Conservation (phyloP, 2,113 vertebrate genomes). For the Xiphophorus maculatus region DNA sequence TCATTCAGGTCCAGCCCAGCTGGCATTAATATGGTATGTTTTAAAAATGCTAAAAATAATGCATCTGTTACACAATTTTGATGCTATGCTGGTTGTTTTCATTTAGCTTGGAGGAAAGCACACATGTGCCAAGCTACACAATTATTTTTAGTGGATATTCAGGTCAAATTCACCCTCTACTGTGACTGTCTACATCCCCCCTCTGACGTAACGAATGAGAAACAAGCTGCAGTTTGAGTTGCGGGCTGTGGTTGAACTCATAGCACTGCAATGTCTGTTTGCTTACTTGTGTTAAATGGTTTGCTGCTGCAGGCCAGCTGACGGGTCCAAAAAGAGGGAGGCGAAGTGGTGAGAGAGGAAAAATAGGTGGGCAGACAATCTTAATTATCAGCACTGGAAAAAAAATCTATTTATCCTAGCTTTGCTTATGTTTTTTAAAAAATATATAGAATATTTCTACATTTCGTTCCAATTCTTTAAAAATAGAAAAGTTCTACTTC, state of each 20-base stretch:
- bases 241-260: slow-evolving; percentile 34
- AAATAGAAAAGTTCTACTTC: slow-evolving; percentile 24
- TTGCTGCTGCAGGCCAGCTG: slow-evolving; percentile 37
- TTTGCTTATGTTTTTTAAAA: neutral
- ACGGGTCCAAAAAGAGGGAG: slow-evolving; percentile 39
- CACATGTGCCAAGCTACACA: too few relatives aligned
- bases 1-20: too few relatives aligned
- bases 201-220: slow-evolving; percentile 24
- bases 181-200: slow-evolving; percentile 14
- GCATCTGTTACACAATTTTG: neutral
- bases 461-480: neutral
- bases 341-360: neutral
- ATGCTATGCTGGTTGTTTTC: neutral
- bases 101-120: neutral
- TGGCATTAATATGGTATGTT: too few relatives aligned
- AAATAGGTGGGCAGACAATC: slow-evolving; percentile 1
- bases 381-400: slow-evolving; percentile 47
- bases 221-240: slow-evolving; percentile 35
- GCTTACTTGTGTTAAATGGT: slow-evolving; percentile 57
- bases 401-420: neutral
- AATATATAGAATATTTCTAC: neutral
- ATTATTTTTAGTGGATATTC: neutral
- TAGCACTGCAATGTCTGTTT: slow-evolving; percentile 57
- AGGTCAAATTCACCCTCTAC: slow-evolving; percentile 25
- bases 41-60: neutral